phyloP scores from a whole-genome alignment of 2,797 vertebrate genomes.

The Antrozous pallidus region DNA sequence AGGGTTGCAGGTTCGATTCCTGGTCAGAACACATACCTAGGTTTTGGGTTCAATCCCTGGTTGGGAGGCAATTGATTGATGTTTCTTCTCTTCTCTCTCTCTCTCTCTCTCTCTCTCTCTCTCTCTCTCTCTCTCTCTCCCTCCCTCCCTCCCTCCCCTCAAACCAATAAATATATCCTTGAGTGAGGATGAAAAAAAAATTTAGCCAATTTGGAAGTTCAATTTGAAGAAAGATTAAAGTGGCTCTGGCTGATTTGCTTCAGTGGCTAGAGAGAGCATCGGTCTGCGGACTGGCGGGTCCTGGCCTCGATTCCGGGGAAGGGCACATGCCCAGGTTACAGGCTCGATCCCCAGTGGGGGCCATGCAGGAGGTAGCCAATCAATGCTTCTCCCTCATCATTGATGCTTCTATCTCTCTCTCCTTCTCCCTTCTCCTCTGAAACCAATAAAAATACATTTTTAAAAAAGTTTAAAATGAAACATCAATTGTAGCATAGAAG shows the following conservation, averaged over 20 bases:
- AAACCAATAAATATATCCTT: neutral
- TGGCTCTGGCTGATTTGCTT: too few species aligned
- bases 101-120: too few species aligned
- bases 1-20: neutral
- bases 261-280: too few species aligned
- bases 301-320: too few species aligned
- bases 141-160: neutral
- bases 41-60: neutral
- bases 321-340: too few species aligned
- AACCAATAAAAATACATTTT: too few species aligned
- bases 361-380: too few species aligned
- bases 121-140: neutral
- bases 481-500: constrained; percentile 2
- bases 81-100: neutral
- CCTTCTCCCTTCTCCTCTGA: too few species aligned
- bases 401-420: too few species aligned
- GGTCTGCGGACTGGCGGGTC: too few species aligned
- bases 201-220: constrained; percentile 6
- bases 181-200: neutral
- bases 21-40: neutral
- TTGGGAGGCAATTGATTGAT: neutral
- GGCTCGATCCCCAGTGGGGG: too few species aligned
- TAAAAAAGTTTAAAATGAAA: neutral
- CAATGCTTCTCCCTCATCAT: too few species aligned
- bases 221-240: constrained; percentile 62